Percentiles rank a stretch among this genome's conserved stretches.
phyloP scores from a whole-genome alignment of 2,113 vertebrate genomes.

The Syngnathus typhle region DNA sequence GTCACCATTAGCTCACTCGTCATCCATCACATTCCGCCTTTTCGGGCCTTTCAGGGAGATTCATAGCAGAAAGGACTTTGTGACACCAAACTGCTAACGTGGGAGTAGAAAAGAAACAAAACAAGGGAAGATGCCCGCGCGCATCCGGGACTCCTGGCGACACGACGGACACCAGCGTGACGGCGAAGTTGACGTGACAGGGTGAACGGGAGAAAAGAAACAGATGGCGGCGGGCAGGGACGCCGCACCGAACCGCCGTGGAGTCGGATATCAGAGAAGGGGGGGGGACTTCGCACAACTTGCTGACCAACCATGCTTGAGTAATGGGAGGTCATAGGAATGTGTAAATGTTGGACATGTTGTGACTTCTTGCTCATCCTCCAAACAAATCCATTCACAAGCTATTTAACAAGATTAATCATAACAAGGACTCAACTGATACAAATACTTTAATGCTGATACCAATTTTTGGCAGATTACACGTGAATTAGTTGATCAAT shows the following conservation, averaged over 20 bases:
- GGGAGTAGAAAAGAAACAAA: neutral
- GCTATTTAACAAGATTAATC: too few relatives aligned
- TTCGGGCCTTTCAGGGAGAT: conserved; percentile 26
- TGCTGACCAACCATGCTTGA: neutral
- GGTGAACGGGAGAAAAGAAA: neutral
- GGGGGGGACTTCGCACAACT: neutral
- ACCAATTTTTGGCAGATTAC: too few relatives aligned
- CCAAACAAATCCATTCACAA: too few relatives aligned
- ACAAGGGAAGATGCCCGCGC: neutral
- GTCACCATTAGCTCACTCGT: conserved; percentile 10
- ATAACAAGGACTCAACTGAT: neutral
- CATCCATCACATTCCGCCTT: conserved; percentile 31
- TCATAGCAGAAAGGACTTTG: neutral
- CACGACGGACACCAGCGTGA: neutral
- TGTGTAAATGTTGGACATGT: too few relatives aligned
- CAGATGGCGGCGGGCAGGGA: neutral
- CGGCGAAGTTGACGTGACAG: neutral
- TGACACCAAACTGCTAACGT: conserved; percentile 4
- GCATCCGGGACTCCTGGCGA: too few relatives aligned
- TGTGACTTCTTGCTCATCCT: too few relatives aligned
- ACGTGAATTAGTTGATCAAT: too few relatives aligned
- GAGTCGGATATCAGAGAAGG: too few relatives aligned
- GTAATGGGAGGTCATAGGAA: neutral
- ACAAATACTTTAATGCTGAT: too few relatives aligned
- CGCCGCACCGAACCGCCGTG: neutral